Evolutionary conservation across 2,888 invertebrate species (phyloP).

Genomic region (Lasioglossum oenotherae): DNA sequence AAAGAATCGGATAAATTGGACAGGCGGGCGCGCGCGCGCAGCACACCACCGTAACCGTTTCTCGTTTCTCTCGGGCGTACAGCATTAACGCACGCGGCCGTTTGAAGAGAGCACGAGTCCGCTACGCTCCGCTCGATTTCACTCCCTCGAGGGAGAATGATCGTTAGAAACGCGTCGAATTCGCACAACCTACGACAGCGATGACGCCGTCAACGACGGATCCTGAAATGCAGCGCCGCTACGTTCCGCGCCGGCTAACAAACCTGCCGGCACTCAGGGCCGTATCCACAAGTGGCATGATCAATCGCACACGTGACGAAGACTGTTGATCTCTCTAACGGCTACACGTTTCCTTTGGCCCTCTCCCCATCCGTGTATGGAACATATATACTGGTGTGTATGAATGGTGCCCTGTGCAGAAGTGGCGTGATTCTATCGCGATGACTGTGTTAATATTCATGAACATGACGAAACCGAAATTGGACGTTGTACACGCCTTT

Average conservation of each 20-base stretch:
- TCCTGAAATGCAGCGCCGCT: conserved; percentile 65
- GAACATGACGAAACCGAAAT: background rate
- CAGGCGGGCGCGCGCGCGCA: conserved; percentile 14
- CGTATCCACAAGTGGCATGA: conserved; percentile 52
- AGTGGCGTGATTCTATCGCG: conserved; percentile 7
- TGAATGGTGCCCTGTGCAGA: background rate
- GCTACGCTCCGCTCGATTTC: conserved; percentile 9
- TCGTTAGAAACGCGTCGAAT: conserved; percentile 40
- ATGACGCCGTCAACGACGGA: conserved; percentile 49
- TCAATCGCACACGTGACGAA: conserved; percentile 39
- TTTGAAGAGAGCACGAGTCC: conserved; percentile 5
- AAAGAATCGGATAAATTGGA: conserved; percentile 36
- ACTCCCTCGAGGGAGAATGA: conserved; percentile 30
- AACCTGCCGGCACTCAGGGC: conserved; percentile 58
- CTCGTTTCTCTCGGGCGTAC: conserved; percentile 1
- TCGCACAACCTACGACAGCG: conserved; percentile 18
- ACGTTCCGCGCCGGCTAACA: conserved; percentile 47
- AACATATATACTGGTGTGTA: background rate
- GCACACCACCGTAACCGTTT: conserved; percentile 30
- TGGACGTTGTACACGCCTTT: background rate
- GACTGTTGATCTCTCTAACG: conserved; percentile 17
- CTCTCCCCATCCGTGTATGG: background rate
- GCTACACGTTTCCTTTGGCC: background rate
- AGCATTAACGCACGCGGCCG: conserved; percentile 5
- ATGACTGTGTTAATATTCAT: conserved; percentile 25